These are phyloP conservation scores for Lagorchestes hirsutus DNA, from an alignment of 2,797 vertebrate species.

Conservation along the genomic window DNA sequence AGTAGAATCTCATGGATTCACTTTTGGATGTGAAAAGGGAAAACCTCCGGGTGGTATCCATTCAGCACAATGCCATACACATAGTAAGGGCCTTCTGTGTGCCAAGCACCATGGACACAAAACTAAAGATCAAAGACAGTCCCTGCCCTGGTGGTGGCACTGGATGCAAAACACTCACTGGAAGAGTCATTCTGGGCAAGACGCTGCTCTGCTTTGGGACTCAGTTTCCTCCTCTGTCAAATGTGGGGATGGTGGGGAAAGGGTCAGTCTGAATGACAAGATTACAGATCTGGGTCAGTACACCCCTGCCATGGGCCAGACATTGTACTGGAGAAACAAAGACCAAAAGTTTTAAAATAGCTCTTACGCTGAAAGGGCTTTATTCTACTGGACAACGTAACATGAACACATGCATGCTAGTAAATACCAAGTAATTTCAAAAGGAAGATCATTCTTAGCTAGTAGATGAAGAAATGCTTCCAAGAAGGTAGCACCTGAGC, in stretches of 20 bases:
- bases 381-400: no score
- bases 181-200: no score
- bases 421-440: not conserved
- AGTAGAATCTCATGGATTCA: constrained; percentile 4
- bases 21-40: not conserved
- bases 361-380: not conserved
- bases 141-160: not conserved
- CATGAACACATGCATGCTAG: no score
- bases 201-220: no score
- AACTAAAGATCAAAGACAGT: not conserved
- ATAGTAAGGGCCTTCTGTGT: not conserved
- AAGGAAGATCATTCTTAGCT: not conserved
- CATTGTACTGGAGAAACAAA: not conserved
- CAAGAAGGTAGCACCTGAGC: not conserved
- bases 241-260: no score
- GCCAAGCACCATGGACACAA: not conserved
- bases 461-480: not conserved
- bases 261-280: not conserved
- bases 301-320: not conserved
- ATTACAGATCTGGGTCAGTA: not conserved
- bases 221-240: no score
- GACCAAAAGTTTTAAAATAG: not conserved
- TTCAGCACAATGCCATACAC: not conserved
- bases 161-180: no score
- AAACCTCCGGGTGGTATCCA: not conserved